Percentiles rank a stretch among this genome's conserved stretches.
These are phyloP conservation scores for Temnothorax rugatulus DNA, from an alignment of 2,888 invertebrate species.

Conservation along the genomic window DNA sequence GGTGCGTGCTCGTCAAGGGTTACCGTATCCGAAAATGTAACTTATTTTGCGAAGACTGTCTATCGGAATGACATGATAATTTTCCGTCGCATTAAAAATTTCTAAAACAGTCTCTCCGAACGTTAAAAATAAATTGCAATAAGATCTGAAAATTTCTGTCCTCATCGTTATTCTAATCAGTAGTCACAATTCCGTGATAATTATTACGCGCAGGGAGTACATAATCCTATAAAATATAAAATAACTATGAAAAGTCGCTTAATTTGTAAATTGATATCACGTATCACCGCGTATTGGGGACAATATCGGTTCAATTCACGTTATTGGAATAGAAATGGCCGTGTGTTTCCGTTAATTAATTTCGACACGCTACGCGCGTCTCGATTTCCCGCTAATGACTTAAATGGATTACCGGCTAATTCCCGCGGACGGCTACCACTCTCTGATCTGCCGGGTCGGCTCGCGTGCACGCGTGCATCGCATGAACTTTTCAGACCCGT, in stretches of 20 bases:
- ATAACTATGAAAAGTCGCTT: conserved; percentile 11
- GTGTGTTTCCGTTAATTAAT: conserved; percentile 77
- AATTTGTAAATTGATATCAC: conserved; percentile 25
- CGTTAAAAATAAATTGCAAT: neutral
- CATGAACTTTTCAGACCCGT: conserved; percentile 66
- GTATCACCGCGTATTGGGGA: conserved; percentile 21
- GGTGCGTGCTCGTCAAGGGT: conserved; percentile 72
- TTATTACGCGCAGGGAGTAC: neutral
- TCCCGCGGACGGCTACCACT: conserved; percentile 75
- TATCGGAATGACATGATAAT: conserved; percentile 12
- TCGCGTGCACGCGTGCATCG: conserved; percentile 69
- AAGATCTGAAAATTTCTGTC: neutral
- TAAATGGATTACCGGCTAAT: conserved; percentile 80
- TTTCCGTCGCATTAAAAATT: neutral
- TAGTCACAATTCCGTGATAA: neutral
- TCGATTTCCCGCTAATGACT: conserved; percentile 74
- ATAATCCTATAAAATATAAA: neutral
- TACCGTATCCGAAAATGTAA: conserved; percentile 74
- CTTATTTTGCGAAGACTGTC: conserved; percentile 71
- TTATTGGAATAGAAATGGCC: conserved; percentile 65
- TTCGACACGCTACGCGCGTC: conserved; percentile 68
- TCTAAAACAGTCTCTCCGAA: neutral
- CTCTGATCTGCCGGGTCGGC: conserved; percentile 62
- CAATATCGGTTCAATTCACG: conserved; percentile 42
- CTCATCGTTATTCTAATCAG: neutral